Conservation (phyloP, 2,888 invertebrate genomes). For the Drosophila paracracens region DNA sequence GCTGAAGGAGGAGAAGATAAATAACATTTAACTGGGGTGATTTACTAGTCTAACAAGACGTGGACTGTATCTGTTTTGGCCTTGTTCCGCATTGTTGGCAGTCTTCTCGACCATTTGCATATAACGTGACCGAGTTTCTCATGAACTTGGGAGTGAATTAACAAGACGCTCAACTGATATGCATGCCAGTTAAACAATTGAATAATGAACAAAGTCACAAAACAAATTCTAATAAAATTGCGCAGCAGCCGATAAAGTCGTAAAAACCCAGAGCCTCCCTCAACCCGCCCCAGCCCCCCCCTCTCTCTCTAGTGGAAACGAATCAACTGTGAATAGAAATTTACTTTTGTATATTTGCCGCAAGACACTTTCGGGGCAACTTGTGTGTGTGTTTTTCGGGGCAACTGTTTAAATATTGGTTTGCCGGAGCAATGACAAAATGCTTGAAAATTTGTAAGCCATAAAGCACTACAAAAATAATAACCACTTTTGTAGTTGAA, state of each 20-base stretch:
- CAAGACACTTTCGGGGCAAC: conserved; percentile 21
- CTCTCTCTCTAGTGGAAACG: too few species aligned
- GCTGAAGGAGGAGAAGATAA: neutral
- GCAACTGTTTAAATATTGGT: conserved; percentile 64
- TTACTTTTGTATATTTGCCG: conserved; percentile 28
- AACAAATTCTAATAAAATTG: conserved; percentile 39
- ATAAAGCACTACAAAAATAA: conserved; percentile 25
- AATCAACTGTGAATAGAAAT: conserved; percentile 29
- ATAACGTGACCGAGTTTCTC: conserved; percentile 16
- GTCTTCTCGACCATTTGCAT: conserved; percentile 21
- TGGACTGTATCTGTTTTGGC: conserved; percentile 10
- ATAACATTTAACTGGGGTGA: conserved; percentile 7
- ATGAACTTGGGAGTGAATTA: conserved; percentile 24
- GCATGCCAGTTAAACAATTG: conserved; percentile 31
- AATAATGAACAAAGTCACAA: conserved; percentile 18
- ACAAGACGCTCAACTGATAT: conserved; percentile 13
- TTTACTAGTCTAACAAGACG: conserved; percentile 27
- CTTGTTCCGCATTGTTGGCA: conserved; percentile 26
- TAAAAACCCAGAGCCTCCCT: neutral
- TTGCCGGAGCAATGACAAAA: conserved; percentile 34
- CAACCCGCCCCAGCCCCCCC: neutral
- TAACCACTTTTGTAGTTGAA: conserved; percentile 49
- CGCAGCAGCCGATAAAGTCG: conserved; percentile 22
- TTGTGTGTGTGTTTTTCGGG: neutral
- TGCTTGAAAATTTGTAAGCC: conserved; percentile 23